Conservation (phyloP, 2,888 invertebrate genomes). For the Drosophila monieri region DNA sequence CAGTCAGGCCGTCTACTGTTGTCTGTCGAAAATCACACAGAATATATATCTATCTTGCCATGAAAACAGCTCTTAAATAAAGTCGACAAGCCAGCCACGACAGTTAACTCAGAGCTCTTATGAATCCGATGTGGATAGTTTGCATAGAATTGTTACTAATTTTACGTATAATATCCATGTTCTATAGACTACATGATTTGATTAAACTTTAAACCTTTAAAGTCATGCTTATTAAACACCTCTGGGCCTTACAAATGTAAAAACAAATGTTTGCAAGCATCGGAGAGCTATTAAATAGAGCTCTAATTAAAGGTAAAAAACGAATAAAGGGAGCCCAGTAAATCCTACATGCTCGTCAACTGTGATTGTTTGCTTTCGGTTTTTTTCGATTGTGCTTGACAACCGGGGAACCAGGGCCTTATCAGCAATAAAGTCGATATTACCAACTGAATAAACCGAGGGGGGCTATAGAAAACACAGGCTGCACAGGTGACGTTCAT, state of each 20-base stretch:
- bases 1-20: conserved; percentile 35
- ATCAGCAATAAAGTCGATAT: conserved; percentile 14
- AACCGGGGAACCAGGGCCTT: neutral
- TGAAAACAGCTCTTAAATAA: neutral
- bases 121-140: no score
- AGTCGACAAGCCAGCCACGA: neutral
- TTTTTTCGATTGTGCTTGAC: neutral
- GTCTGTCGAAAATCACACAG: conserved; percentile 3
- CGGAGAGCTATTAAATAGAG: neutral
- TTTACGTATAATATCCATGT: no score
- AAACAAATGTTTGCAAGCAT: neutral
- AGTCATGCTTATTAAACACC: neutral
- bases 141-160: no score
- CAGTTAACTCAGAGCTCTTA: no score
- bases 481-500: neutral
- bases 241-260: neutral
- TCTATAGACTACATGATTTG: no score
- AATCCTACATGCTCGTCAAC: neutral
- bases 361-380: neutral
- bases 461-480: neutral
- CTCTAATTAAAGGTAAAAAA: conserved; percentile 10
- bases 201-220: neutral
- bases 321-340: neutral
- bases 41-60: neutral
- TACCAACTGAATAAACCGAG: neutral